Evolutionary conservation across 1,140 invertebrate species (phyloP).

Genomic region (Drosophila suzukii): DNA sequence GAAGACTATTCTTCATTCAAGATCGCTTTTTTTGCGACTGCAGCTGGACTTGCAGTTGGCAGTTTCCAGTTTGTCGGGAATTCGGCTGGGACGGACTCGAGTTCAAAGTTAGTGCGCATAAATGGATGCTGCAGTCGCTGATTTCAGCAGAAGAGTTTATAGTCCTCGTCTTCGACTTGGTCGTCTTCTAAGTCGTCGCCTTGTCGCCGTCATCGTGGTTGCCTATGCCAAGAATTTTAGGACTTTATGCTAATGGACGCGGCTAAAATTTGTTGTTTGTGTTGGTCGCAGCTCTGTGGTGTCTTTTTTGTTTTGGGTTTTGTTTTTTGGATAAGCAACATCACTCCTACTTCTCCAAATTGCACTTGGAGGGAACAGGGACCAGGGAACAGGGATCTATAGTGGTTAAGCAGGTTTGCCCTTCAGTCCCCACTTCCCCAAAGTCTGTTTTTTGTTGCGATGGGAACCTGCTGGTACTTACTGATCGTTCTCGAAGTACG

Average conservation of each 20-base stretch:
- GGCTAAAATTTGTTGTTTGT: conserved; percentile 56
- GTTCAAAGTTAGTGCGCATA: conserved; percentile 64
- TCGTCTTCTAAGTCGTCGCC: conserved; percentile 34
- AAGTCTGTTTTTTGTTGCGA: neutral
- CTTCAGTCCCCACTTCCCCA: neutral
- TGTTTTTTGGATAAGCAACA: conserved; percentile 46
- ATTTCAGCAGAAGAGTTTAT: conserved; percentile 56
- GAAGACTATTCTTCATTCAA: neutral
- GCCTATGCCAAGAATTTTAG: conserved; percentile 59
- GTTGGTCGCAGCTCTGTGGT: conserved; percentile 30
- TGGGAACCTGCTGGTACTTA: conserved; percentile 84
- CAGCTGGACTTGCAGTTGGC: conserved; percentile 36
- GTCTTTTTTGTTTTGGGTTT: conserved; percentile 35
- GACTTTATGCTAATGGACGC: conserved; percentile 70
- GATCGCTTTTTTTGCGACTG: conserved; percentile 12
- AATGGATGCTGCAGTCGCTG: conserved; percentile 67
- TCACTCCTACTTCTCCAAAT: conserved; percentile 55
- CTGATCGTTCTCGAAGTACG: conserved; percentile 92
- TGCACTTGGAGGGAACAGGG: conserved; percentile 30
- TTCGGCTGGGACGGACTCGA: conserved; percentile 42
- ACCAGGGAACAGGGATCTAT: conserved; percentile 1
- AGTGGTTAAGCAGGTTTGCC: conserved; percentile 57
- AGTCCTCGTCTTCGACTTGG: conserved; percentile 41
- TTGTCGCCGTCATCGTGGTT: conserved; percentile 49
- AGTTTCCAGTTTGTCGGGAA: conserved; percentile 63